Evolutionary conservation across 2,888 invertebrate species (phyloP), one percentile per base, ranked within the genome.

Genomic region (Cepaea hortensis): DNA sequence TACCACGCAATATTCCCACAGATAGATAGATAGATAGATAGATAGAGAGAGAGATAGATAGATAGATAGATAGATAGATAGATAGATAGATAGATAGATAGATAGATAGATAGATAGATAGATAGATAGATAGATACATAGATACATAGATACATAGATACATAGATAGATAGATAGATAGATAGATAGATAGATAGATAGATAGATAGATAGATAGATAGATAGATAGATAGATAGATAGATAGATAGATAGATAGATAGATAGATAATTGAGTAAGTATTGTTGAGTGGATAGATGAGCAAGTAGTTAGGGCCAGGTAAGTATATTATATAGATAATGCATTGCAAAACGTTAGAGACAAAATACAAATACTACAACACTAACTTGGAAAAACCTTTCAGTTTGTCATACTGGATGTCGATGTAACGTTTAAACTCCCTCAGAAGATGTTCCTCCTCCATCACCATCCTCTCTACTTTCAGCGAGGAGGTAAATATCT

Each of bases 381-480:
- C 84, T 84, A 9, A 84, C 84, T 84, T 77, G 13, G 76, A 84
- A 50, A 77, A 76, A 1, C 18, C 5, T 48, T 76, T 62, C 46
- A 84, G 18, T n/a, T 46, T 11, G 9, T 84, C 77, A 48, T 84
- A 84, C 50, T 84, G 77, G n/a, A 46, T 15, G 68, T 84, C 84
- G 48, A 84, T 84, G 68, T 65, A 84, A 18, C 68, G 46, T 61
- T 77, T 84, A 20, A 84, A 70, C 68, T 84, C 84, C 7, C 18
- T 20, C 65, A 84, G 77, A 4, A 84, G 46, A 13, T 48, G 23
- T n/a, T 65, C 76, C 55, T 84, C 84, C 18, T 84, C 84, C 65
- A 65, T 46, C 18, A 84, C 68, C 84, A 84, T 84, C 18, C 84
- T 35, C 68, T 84, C 77, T 3, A 84, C 68, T 61, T 84, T 84